Evolutionary conservation across 2,888 invertebrate species (phyloP).

Genomic region (Acleris laterana): DNA sequence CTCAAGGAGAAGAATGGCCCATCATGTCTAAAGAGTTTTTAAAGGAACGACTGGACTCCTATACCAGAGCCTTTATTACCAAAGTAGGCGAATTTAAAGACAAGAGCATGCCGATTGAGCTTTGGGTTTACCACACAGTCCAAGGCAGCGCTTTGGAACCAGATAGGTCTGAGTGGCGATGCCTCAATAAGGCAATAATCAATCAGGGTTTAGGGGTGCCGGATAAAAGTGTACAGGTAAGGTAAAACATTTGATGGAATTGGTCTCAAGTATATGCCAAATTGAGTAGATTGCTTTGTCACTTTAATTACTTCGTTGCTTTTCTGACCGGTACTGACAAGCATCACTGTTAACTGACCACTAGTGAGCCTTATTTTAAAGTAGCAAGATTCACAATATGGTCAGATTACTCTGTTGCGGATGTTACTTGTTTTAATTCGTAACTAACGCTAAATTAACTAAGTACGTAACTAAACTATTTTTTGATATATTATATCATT

Average conservation of each 20-base stretch:
- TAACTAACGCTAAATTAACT: no score
- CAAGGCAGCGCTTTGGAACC: constrained; percentile 84
- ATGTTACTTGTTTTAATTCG: no score
- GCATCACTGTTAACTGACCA: no score
- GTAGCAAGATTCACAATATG: no score
- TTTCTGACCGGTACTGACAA: no score
- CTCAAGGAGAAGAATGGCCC: constrained; percentile 20
- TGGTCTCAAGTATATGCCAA: background rate
- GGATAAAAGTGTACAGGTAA: constrained; percentile 8
- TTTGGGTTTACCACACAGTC: constrained; percentile 79
- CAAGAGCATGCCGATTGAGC: constrained; percentile 68
- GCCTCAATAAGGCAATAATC: constrained; percentile 83
- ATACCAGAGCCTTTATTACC: constrained; percentile 62
- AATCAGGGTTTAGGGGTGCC: constrained; percentile 49
- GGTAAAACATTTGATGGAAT: background rate
- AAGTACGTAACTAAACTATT: no score
- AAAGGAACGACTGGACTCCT: constrained; percentile 59
- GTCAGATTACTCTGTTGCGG: no score
- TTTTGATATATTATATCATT: no score
- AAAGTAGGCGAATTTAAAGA: constrained; percentile 55
- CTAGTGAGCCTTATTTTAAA: no score
- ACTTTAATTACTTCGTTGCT: no score
- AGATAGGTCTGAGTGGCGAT: constrained; percentile 75
- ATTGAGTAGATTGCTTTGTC: no score
- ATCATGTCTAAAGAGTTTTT: constrained; percentile 67